phyloP scores from a whole-genome alignment of 2,888 invertebrate genomes.

The Platerodrilus igneus region DNA sequence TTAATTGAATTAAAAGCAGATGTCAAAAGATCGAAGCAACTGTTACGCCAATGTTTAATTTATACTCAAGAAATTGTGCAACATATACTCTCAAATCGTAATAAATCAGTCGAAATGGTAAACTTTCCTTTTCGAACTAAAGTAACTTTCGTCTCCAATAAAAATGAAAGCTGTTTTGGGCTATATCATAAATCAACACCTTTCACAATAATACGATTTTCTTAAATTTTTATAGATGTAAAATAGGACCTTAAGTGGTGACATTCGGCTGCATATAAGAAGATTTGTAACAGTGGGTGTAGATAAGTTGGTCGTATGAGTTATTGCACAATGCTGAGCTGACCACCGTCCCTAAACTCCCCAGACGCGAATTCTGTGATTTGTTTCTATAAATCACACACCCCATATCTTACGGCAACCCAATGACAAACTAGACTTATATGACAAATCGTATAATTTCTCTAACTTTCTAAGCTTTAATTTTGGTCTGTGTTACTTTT shows the following conservation, averaged over 20 bases:
- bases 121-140: no score
- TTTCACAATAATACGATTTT: constrained; percentile 18
- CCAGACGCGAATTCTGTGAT: constrained; percentile 26
- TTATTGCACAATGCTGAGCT: constrained; percentile 25
- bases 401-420: constrained; percentile 28
- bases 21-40: no score
- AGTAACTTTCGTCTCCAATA: no score
- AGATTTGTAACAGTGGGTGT: constrained; percentile 25
- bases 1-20: no score
- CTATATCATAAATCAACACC: no score
- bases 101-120: no score
- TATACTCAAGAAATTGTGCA: no score
- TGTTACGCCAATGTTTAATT: no score
- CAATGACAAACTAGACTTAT: constrained; percentile 31
- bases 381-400: constrained; percentile 30
- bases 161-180: no score
- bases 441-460: constrained; percentile 30
- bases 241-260: constrained; percentile 26
- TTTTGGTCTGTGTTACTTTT: no score
- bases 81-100: no score
- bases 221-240: constrained; percentile 20
- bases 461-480: no score
- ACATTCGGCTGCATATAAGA: constrained; percentile 24
- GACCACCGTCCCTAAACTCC: constrained; percentile 23
- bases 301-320: constrained; percentile 25